These are phyloP conservation scores for Aphelocoma californica DNA, from an alignment of 2,797 vertebrate species.

Conservation along the genomic window DNA sequence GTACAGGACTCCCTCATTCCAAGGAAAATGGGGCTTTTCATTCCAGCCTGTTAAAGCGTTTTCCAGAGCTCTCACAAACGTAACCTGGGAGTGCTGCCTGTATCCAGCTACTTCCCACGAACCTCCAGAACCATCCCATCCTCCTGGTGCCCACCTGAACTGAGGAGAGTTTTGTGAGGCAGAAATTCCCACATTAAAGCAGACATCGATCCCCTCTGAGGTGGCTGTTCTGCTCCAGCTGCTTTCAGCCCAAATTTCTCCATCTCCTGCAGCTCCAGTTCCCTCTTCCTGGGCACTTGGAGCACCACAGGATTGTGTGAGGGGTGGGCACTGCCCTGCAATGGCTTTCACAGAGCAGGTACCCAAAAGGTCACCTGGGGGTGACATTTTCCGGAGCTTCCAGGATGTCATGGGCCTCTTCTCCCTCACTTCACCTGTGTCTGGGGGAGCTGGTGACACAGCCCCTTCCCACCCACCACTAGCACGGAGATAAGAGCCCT, in stretches of 20 bases:
- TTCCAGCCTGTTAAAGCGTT: background rate
- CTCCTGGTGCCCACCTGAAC: background rate
- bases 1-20: background rate
- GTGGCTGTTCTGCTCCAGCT: background rate
- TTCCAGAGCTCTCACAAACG: background rate
- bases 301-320: rapidly evolving
- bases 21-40: background rate
- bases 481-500: background rate
- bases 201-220: background rate
- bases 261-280: background rate
- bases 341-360: background rate
- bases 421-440: rapidly evolving
- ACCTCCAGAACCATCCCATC: background rate
- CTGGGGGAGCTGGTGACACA: background rate
- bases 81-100: background rate
- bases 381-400: background rate
- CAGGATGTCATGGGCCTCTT: background rate
- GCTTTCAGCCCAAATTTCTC: background rate
- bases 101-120: background rate
- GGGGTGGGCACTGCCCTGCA: background rate
- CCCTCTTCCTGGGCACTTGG: background rate
- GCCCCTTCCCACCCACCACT: background rate
- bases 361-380: background rate
- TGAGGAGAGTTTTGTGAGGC: rapidly evolving
- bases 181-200: background rate